These are phyloP conservation scores for Mamestra configurata DNA, from an alignment of 1,140 invertebrate genomes.

Conservation along the genomic window DNA sequence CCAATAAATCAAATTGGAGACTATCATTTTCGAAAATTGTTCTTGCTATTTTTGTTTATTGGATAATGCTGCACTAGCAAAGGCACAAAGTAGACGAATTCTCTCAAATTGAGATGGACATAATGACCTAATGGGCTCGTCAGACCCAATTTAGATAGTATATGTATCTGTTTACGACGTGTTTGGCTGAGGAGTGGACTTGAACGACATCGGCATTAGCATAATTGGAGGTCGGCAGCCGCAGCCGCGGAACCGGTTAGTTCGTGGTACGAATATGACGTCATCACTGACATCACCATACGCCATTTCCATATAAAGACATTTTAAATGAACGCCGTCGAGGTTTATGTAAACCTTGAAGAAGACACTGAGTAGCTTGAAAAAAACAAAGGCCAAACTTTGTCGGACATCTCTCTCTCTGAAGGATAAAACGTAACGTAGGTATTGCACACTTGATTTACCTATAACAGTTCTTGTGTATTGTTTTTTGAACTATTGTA, in stretches of 20 bases:
- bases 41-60: conserved; percentile 18
- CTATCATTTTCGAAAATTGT: conserved; percentile 10
- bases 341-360: no score
- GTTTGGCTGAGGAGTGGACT: conserved; percentile 63
- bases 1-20: background rate
- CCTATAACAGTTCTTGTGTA: no score
- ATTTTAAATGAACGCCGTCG: background rate
- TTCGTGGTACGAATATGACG: conserved; percentile 71
- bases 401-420: no score
- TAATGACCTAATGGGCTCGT: conserved; percentile 39
- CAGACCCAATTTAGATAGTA: conserved; percentile 45
- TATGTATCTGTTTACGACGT: conserved; percentile 51
- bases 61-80: background rate
- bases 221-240: conserved; percentile 83
- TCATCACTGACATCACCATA: conserved; percentile 78
- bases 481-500: no score
- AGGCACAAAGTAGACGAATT: background rate
- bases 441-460: no score
- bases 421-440: no score
- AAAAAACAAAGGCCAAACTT: no score
- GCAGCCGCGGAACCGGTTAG: conserved; percentile 72
- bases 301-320: conserved; percentile 52
- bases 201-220: conserved; percentile 77
- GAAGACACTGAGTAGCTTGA: no score
- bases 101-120: conserved; percentile 35